Conservation (phyloP, 2,888 invertebrate species). For the Acronicta alni region DNA sequence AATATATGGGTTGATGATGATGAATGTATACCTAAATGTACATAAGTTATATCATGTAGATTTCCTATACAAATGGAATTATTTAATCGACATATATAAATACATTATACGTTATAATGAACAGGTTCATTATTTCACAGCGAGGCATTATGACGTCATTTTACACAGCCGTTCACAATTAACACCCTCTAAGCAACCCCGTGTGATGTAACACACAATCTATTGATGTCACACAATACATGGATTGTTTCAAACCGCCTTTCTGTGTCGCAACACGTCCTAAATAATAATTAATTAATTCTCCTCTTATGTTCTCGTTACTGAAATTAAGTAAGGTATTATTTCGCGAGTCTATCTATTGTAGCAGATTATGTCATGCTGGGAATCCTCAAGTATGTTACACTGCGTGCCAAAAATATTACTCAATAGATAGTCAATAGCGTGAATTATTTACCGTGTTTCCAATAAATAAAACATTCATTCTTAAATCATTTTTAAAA, state of each 20-base stretch:
- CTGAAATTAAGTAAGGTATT: slow-evolving; percentile 13
- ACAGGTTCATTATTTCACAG: slow-evolving; percentile 11
- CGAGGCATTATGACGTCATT: slow-evolving; percentile 28
- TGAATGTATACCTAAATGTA: background rate
- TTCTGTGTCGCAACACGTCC: slow-evolving; percentile 23
- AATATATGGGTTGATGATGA: no score
- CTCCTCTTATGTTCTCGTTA: slow-evolving; percentile 26
- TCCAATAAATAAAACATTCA: no score
- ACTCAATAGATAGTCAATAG: slow-evolving; percentile 1
- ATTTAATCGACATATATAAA: slow-evolving; percentile 12
- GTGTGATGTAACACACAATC: slow-evolving; percentile 41
- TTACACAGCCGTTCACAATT: slow-evolving; percentile 6
- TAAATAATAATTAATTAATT: slow-evolving; percentile 38
- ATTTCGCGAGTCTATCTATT: slow-evolving; percentile 25
- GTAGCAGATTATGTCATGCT: slow-evolving; percentile 17
- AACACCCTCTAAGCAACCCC: slow-evolving; percentile 34
- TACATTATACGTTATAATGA: slow-evolving; percentile 19
- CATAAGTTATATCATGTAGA: background rate
- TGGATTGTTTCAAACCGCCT: slow-evolving; percentile 45
- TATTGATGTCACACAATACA: slow-evolving; percentile 57
- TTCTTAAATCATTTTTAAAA: background rate
- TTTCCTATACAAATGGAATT: background rate
- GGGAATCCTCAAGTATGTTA: slow-evolving; percentile 18
- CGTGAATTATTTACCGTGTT: background rate
- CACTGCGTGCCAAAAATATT: slow-evolving; percentile 4